Percentiles rank a stretch among this genome's conserved stretches.
Conservation (phyloP, 2,888 invertebrate genomes). For the Ischnura elegans region DNA sequence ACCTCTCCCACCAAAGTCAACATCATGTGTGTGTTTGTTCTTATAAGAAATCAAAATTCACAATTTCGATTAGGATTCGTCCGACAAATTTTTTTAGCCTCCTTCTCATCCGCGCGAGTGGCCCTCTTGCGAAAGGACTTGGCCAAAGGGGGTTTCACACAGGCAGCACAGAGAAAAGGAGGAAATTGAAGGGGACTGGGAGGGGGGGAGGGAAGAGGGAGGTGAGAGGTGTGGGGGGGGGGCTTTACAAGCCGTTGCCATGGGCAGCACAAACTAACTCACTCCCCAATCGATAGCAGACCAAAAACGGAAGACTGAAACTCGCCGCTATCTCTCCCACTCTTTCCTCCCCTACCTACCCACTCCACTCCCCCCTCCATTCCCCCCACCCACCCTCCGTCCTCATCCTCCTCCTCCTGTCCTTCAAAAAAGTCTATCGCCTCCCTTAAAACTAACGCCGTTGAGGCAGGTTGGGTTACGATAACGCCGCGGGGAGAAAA, state of each 20-base stretch:
- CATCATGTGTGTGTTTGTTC: too few relatives aligned
- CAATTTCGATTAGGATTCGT: too few relatives aligned
- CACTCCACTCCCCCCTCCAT: not conserved
- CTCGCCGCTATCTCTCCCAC: constrained; percentile 52
- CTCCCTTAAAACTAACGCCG: constrained; percentile 52
- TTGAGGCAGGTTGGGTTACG: constrained; percentile 59
- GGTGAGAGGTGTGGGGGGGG: not conserved
- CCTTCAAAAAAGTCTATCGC: constrained; percentile 40
- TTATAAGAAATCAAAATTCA: too few relatives aligned
- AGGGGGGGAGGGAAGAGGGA: not conserved
- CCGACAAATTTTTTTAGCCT: not conserved
- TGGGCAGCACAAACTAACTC: constrained; percentile 52
- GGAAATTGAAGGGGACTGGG: not conserved
- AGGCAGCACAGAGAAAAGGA: not conserved
- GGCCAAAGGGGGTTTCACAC: not conserved
- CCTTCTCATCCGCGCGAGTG: constrained; percentile 4
- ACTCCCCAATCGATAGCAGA: constrained; percentile 57
- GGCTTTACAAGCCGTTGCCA: constrained; percentile 46
- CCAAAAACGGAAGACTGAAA: constrained; percentile 61
- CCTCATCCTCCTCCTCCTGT: not conserved
- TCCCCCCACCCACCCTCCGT: not conserved
- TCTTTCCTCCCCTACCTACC: not conserved
- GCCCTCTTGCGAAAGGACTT: constrained; percentile 2
- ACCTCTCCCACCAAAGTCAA: too few relatives aligned
- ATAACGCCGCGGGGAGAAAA: constrained; percentile 27